Evolutionary conservation across 2,888 invertebrate genomes (phyloP).

Genomic region (Brachyptera risi): DNA sequence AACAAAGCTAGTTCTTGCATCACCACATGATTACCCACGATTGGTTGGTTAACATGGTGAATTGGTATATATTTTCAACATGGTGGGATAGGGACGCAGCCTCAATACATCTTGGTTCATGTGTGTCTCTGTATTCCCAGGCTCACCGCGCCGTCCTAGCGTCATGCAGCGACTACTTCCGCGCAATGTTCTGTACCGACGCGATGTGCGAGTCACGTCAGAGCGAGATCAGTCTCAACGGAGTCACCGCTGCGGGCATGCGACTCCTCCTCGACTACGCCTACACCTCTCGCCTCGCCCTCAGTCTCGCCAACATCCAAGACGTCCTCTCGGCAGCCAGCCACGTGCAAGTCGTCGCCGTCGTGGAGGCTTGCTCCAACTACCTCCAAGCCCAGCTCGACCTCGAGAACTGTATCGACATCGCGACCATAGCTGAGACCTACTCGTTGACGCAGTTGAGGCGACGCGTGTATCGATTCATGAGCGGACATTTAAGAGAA

Average conservation of each 20-base stretch:
- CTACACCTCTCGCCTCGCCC: conserved; percentile 60
- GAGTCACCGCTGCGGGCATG: conserved; percentile 62
- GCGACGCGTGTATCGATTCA: conserved; percentile 59
- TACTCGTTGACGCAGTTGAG: conserved; percentile 58
- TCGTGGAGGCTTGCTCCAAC: conserved; percentile 61
- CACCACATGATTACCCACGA: no score
- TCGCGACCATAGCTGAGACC: conserved; percentile 63
- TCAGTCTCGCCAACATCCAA: conserved; percentile 60
- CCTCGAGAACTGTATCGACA: conserved; percentile 67
- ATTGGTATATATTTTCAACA: no score
- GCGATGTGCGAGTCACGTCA: conserved; percentile 63
- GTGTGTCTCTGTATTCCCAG: conserved; percentile 41
- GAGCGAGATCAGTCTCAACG: conserved; percentile 60
- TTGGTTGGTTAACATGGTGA: no score
- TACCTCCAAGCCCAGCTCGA: conserved; percentile 63
- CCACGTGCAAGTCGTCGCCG: conserved; percentile 60
- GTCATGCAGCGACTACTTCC: conserved; percentile 69
- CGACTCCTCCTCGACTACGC: conserved; percentile 61
- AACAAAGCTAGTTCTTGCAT: no score
- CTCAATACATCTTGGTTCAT: no score
- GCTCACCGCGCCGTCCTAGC: conserved; percentile 68
- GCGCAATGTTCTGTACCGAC: conserved; percentile 68
- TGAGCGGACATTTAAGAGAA: conserved; percentile 58
- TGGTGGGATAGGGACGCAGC: no score
- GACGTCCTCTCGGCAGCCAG: conserved; percentile 67